Percentiles rank a stretch among this genome's conserved stretches.
phyloP scores from a whole-genome alignment of 1,140 invertebrate species.

The Diabrotica undecimpunctata region DNA sequence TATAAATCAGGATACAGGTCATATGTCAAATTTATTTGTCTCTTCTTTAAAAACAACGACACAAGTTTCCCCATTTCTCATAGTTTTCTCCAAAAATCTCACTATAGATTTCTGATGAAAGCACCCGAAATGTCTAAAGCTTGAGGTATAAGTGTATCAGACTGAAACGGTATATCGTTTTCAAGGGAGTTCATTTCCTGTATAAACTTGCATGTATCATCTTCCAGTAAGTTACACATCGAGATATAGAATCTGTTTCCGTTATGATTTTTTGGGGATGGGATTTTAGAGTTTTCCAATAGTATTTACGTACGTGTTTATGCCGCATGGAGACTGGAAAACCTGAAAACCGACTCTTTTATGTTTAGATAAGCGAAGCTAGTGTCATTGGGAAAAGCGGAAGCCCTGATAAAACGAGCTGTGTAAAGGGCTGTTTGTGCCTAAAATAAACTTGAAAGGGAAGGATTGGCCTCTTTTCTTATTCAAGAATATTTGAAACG shows the following conservation, averaged over 20 bases:
- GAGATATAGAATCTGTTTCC: neutral
- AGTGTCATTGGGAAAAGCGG: neutral
- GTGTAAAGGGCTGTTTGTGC: neutral
- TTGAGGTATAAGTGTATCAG: neutral
- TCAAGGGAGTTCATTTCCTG: neutral
- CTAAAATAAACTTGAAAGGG: neutral
- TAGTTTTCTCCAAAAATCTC: neutral
- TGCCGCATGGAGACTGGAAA: neutral
- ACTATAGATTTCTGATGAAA: neutral
- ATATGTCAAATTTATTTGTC: too few relatives aligned
- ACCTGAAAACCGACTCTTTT: constrained; percentile 1
- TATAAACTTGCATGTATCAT: neutral
- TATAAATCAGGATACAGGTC: too few relatives aligned
- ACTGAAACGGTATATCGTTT: neutral
- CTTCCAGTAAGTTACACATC: neutral
- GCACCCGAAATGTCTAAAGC: neutral
- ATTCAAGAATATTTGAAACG: neutral
- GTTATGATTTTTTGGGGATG: neutral
- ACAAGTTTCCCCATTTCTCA: neutral
- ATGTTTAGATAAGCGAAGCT: neutral
- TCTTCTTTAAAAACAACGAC: too few relatives aligned
- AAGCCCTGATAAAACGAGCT: constrained; percentile 1
- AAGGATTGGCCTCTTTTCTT: constrained; percentile 1
- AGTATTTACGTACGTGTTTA: constrained; percentile 2
- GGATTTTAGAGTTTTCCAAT: constrained; percentile 2